Evolutionary conservation across 1,140 invertebrate species (phyloP).

Genomic region (Rhyacophila brunnea): DNA sequence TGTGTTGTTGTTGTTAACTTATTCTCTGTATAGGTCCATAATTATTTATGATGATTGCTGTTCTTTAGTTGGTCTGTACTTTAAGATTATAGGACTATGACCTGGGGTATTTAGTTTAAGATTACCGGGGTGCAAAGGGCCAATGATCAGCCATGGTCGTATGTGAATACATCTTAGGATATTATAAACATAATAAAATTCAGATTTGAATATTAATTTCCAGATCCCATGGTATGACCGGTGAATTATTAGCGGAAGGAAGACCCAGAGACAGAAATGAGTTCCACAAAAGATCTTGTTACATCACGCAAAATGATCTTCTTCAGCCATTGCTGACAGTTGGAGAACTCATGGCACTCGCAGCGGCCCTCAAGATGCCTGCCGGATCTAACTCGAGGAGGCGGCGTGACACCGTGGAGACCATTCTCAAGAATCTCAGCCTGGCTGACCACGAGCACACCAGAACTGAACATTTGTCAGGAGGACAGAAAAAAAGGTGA

Average conservation of each 20-base stretch:
- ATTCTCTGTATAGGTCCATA: too few species aligned
- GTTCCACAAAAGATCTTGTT: slow-evolving; percentile 65
- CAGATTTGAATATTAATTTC: slow-evolving; percentile 6
- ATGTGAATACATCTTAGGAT: too few species aligned
- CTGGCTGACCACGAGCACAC: slow-evolving; percentile 65
- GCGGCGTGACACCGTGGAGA: slow-evolving; percentile 37
- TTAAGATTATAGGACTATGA: too few species aligned
- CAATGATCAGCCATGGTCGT: too few species aligned
- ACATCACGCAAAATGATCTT: slow-evolving; percentile 90
- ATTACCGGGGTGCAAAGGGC: too few species aligned
- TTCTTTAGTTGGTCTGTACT: too few species aligned
- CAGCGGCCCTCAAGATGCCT: slow-evolving; percentile 73
- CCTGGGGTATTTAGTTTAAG: too few species aligned
- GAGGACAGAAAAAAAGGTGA: slow-evolving; percentile 70
- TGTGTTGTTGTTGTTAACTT: too few species aligned
- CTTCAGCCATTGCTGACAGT: slow-evolving; percentile 79
- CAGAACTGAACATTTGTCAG: slow-evolving; percentile 64
- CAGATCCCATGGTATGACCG: slow-evolving; percentile 55
- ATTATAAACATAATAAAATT: too few species aligned
- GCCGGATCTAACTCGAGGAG: slow-evolving; percentile 45
- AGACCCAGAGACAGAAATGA: slow-evolving; percentile 41
- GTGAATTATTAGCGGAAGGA: slow-evolving; percentile 53
- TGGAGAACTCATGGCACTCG: slow-evolving; percentile 79
- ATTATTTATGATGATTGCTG: too few species aligned
- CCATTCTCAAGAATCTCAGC: slow-evolving; percentile 60